phyloP scores from a whole-genome alignment of 2,113 vertebrate genomes.

The Gopherus flavomarginatus region DNA sequence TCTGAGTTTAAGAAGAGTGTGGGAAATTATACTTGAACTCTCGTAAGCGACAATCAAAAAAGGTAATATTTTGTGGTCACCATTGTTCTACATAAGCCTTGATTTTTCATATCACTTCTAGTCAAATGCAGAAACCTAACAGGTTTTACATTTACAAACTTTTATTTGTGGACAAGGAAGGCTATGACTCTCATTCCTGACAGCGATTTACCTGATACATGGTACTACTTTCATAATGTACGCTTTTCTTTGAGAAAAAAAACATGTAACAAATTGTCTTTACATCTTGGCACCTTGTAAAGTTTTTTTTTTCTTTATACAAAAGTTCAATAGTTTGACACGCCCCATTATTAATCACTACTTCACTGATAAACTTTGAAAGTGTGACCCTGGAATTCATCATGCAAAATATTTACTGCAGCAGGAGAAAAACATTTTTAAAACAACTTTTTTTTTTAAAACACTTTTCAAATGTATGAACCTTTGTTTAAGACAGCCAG shows the following conservation, averaged over 20 bases:
- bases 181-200: constrained; percentile 79
- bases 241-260: constrained; percentile 80
- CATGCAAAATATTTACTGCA: constrained; percentile 92
- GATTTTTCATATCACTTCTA: constrained; percentile 52
- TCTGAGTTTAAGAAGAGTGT: constrained; percentile 14
- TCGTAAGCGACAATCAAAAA: constrained; percentile 58
- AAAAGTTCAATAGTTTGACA: constrained; percentile 94
- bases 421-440: constrained; percentile 84
- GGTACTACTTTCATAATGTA: constrained; percentile 82
- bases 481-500: constrained; percentile 85
- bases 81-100: constrained; percentile 64
- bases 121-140: constrained; percentile 64
- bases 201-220: constrained; percentile 79
- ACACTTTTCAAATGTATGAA: constrained; percentile 83
- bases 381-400: constrained; percentile 89
- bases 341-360: constrained; percentile 91
- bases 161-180: constrained; percentile 72
- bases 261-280: constrained; percentile 92
- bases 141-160: constrained; percentile 63
- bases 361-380: constrained; percentile 88
- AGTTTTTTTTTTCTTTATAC: constrained; percentile 88
- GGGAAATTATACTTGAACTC: constrained; percentile 29
- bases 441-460: constrained; percentile 78
- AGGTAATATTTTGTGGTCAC: neutral
- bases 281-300: constrained; percentile 98